Evolutionary conservation across 2,888 invertebrate species (phyloP), one percentile per base, ranked within the genome.

Genomic region (Papilio demoleus): DNA sequence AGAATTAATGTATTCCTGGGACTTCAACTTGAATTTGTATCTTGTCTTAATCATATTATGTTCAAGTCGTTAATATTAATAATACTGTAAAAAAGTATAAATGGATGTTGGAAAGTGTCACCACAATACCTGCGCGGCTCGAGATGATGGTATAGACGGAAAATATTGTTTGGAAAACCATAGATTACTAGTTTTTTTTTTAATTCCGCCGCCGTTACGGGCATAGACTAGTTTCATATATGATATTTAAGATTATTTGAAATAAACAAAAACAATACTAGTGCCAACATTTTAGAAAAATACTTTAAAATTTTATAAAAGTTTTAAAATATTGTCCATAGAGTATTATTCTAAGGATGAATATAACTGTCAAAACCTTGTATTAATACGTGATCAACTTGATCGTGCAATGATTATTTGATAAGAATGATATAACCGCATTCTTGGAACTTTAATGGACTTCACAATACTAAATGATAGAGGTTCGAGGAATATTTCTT

Each of bases 401-500:
- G 14, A 24, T 5, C 5, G 24, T 6, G n/a, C n/a, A 53, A 14
- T 53, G 53, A 14, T n/a, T 14, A n/a, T n/a, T 27, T 27, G 27
- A 27, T 53, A 24, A 50, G 11, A 24, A n/a, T 27, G 27, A 14
- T 27, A n/a, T n/a, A 53, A 11, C 11, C 14, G 14, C 12, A 5
- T 53, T 50, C 50, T 14, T 27, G 14, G 50, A 50, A 50, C 24
- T 50, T 6, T 27, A 50, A 50, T 24, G 27, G 24, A 24, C 50
- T 19, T 12, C 24, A 27, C 27, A 50, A 50, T 8, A 22, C 22
- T 47, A 4, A 4, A 27, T 14, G 50, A 50, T 50, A 50, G 8
- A 27, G n/a, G 12, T 50, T 50, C 50, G 5, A 50, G 27, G 50
- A 50, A 50, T 24, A n/a, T 50, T 50, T 27, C n/a, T 11, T 47